Evolutionary conservation across 37 sponge, comb jelly and placozoan genomes (phyloP).

Genomic region (Axinella damicornis): DNA sequence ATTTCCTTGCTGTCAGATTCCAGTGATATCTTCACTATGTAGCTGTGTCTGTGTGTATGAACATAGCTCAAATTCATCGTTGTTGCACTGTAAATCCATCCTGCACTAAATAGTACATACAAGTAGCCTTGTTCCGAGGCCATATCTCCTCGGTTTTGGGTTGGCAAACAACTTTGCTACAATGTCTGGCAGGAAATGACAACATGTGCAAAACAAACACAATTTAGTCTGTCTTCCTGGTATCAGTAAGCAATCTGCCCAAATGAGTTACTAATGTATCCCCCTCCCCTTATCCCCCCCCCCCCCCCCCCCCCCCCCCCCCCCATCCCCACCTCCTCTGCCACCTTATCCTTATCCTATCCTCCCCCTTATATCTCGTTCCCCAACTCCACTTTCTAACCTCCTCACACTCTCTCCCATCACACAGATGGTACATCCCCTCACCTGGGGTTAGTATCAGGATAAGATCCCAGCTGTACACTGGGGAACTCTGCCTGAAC

Average conservation of each 20-base stretch:
- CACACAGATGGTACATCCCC: background rate
- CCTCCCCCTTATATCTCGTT: background rate
- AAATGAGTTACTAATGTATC: no score
- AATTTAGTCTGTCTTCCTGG: no score
- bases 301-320: background rate
- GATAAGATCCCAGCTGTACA: slow-evolving; percentile 88
- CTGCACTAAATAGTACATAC: no score
- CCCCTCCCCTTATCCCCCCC: background rate
- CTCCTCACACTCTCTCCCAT: background rate
- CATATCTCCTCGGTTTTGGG: no score
- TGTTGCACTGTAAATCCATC: no score
- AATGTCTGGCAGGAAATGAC: no score
- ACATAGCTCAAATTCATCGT: no score
- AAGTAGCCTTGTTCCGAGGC: no score
- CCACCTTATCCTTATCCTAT: background rate
- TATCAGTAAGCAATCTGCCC: no score
- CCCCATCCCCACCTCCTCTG: background rate
- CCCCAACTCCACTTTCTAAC: background rate
- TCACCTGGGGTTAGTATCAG: slow-evolving; percentile 12
- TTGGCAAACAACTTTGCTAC: no score
- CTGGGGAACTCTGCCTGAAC: slow-evolving; percentile 49
- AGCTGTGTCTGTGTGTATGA: background rate
- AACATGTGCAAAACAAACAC: no score
- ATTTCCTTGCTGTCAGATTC: slow-evolving; percentile 38
- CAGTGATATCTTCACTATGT: slow-evolving; percentile 59